Evolutionary conservation across 2,797 vertebrate genomes (phyloP), one percentile per base, ranked within the genome.

Genomic region (Esox masquinongy): DNA sequence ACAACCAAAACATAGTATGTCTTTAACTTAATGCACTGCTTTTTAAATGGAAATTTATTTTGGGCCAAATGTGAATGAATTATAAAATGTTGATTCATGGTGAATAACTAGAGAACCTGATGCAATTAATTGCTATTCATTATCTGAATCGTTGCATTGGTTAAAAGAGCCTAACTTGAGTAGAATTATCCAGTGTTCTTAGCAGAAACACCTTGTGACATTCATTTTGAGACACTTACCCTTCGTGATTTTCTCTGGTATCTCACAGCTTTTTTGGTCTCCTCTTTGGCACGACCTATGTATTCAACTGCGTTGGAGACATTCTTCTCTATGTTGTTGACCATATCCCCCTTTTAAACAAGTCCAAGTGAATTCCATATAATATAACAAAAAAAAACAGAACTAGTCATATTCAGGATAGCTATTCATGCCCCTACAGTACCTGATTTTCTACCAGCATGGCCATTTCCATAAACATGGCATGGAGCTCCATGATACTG

Each of bases 361-460:
- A 17, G 0, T 22, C 24, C 39, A 70, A 34, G 12, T 11, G 22
- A 22, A n/a, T 50, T 53, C 4, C n/a, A 24, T 14, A 69, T 0
- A 12, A n/a, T 43, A 43, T 22, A 6, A 6, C 24, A 8, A 34
- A 8, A 34, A 19, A 69, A 56, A 36, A 69, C n/a, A 43, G 17
- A 59, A 53, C 61, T 31, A 50, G 16, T 24, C 2, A 70, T 47
- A 31, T 29, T 19, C 70, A 29, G 17, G 24, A 71, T 47, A 53
- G 16, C 66, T 17, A 4, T 61, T 24, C n/a, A 24, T 5, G 36
- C 15, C 63, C 3, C 11, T 2, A 15, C 7, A 1, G 83, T 85
- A 98, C 98, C 97, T 99, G 98, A 1, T 94, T 96, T 89, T 99
- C 97, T 0, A 99, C 97, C 49, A 99, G 92, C 95, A 97, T 94